Evolutionary conservation across 2,888 invertebrate genomes (phyloP).

Genomic region (Tineola bisselliella): DNA sequence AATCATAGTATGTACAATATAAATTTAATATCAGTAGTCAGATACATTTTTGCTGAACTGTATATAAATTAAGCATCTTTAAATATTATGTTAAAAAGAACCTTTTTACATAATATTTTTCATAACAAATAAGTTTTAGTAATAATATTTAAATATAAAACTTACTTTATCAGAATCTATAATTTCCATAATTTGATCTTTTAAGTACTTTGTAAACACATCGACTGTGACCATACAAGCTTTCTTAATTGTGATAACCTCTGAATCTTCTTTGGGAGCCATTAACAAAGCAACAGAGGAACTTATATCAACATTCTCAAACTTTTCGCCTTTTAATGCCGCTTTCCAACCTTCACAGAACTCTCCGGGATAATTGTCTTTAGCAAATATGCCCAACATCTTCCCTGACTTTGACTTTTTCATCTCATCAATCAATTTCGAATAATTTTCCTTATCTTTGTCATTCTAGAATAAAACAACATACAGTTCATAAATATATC

Average conservation of each 20-base stretch:
- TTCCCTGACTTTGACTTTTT: slow-evolving; percentile 90
- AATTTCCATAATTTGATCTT: slow-evolving; percentile 98
- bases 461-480: slow-evolving; percentile 67
- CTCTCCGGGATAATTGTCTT: slow-evolving; percentile 93
- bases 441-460: slow-evolving; percentile 92
- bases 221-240: slow-evolving; percentile 93
- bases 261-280: slow-evolving; percentile 94
- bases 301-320: slow-evolving; percentile 89
- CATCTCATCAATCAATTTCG: slow-evolving; percentile 79
- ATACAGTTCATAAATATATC: too few relatives aligned
- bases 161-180: slow-evolving; percentile 93
- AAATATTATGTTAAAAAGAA: too few relatives aligned
- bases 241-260: slow-evolving; percentile 89
- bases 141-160: too few relatives aligned
- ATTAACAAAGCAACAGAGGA: slow-evolving; percentile 85
- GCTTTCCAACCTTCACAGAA: slow-evolving; percentile 93
- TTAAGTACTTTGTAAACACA: slow-evolving; percentile 95
- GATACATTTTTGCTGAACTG: too few relatives aligned
- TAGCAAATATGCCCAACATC: slow-evolving; percentile 87
- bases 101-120: too few relatives aligned
- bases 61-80: too few relatives aligned
- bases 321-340: slow-evolving; percentile 77
- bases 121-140: too few relatives aligned
- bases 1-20: too few relatives aligned
- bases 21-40: too few relatives aligned